Conservation (phyloP, 1,140 invertebrate genomes). For the Psilanteris sp. region DNA sequence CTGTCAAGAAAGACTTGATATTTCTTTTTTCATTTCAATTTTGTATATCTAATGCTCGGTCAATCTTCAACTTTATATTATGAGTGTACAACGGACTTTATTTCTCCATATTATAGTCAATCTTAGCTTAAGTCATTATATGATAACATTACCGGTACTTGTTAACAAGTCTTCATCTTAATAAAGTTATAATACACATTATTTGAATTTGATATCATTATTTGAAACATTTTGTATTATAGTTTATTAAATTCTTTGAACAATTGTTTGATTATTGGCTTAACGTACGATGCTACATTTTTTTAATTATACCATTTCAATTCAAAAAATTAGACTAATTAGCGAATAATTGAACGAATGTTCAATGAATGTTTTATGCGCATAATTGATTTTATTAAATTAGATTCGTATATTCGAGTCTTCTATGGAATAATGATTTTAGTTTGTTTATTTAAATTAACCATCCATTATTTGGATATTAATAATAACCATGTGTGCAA, state of each 20-base stretch:
- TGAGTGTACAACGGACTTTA: constrained; percentile 3
- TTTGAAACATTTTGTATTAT: constrained; percentile 19
- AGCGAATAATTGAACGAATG: constrained; percentile 15
- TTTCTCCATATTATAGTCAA: constrained; percentile 12
- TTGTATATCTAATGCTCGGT: too few species aligned
- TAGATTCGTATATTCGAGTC: neutral
- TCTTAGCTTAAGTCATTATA: constrained; percentile 19
- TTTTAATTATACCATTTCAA: too few species aligned
- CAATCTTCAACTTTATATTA: neutral
- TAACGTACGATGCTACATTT: too few species aligned
- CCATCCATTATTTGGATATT: too few species aligned
- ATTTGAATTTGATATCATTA: constrained; percentile 8
- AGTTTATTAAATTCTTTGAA: neutral
- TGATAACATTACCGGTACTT: constrained; percentile 17
- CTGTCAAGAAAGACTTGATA: too few species aligned
- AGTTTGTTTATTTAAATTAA: too few species aligned
- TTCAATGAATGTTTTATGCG: constrained; percentile 12
- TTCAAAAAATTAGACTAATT: too few species aligned
- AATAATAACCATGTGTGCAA: too few species aligned
- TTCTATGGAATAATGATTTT: too few species aligned
- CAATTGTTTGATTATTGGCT: neutral
- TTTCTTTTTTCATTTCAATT: neutral
- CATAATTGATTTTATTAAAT: too few species aligned
- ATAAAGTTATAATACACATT: constrained; percentile 19
- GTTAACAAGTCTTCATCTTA: constrained; percentile 22